These are phyloP conservation scores for Pelobates cultripes DNA, from an alignment of 2,797 vertebrate genomes.

Conservation along the genomic window DNA sequence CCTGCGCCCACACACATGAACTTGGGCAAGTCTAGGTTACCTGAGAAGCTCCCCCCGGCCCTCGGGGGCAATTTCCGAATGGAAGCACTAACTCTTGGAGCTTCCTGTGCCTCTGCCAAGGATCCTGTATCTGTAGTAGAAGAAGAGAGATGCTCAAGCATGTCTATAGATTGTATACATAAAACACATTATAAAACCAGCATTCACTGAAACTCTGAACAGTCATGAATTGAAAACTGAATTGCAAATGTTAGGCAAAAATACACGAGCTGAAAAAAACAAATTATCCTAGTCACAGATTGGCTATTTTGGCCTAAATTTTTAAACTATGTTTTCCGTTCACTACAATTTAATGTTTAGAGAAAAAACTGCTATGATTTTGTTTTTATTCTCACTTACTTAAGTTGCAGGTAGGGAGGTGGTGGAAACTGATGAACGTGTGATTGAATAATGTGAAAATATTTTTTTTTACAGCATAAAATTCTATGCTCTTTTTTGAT, in stretches of 20 bases:
- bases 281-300: too few species aligned
- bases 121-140: constrained; percentile 29
- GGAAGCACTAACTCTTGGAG: constrained; percentile 32
- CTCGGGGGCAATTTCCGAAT: constrained; percentile 39
- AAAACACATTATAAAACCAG: too few species aligned
- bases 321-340: too few species aligned
- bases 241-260: too few species aligned
- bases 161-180: background rate
- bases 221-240: too few species aligned
- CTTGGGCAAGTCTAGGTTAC: constrained; percentile 4
- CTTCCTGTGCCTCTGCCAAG: constrained; percentile 32
- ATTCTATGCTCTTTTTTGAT: background rate
- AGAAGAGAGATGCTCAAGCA: background rate
- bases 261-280: too few species aligned
- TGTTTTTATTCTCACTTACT: too few species aligned
- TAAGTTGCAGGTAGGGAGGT: too few species aligned
- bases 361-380: too few species aligned
- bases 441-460: background rate
- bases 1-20: background rate
- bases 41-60: constrained; percentile 39
- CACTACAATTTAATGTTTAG: too few species aligned
- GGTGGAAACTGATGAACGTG: background rate
- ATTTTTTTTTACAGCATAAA: background rate
- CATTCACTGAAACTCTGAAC: too few species aligned
- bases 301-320: too few species aligned